Base-by-base conservation (phyloP, 2,888 invertebrate species). In the Gymnocheta viridis region DNA sequence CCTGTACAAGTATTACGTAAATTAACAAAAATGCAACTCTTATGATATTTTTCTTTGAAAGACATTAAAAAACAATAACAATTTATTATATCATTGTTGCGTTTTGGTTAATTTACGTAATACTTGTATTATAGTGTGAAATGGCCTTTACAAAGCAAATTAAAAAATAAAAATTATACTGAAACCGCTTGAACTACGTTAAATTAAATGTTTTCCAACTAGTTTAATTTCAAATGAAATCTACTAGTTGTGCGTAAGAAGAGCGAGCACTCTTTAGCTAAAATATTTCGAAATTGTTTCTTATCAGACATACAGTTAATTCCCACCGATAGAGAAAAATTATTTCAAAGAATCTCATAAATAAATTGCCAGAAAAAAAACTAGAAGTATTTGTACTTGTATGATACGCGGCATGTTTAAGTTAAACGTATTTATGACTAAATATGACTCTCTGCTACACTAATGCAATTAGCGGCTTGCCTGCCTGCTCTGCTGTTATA, bases 381-480 rank as follows among this genome's bases (percentile, higher is more conserved):
- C 1, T 24, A 19, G 12, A 38, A 27, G 41, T 47, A 60, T 10
- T 14, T 44, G 17, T 24, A 32, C 41, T 47, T 58, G n/a, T 35
- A 51, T 29, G 24, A 41, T 51, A 22, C 17, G 72, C 72, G 81
- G 77, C 56, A 49, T 73, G 7, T 73, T 73, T 35, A 64, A 32
- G 6, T 41, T 41, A 64, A 78, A 47, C 38, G 7, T 72, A 24
- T 58, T 49, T 78, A 78, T 64, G 76, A 72, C 72, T 64, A 79
- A 70, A 74, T 72, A 79, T 69, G 69, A 80, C 47, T 62, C 22
- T 62, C 29, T 47, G 44, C 49, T 54, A 81, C 69, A 81, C 67
- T 77, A 84, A 84, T 84, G 84, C 78, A 84, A 84, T 84, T 84
- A 84, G 84, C 73, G 76, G 66, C 19, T 51, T 44, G 54, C 32